A percentile compares a stretch with the other conserved stretches of the same genome.
Evolutionary conservation across 2,888 invertebrate genomes (phyloP).

Genomic region (Lumbricus terrestris): DNA sequence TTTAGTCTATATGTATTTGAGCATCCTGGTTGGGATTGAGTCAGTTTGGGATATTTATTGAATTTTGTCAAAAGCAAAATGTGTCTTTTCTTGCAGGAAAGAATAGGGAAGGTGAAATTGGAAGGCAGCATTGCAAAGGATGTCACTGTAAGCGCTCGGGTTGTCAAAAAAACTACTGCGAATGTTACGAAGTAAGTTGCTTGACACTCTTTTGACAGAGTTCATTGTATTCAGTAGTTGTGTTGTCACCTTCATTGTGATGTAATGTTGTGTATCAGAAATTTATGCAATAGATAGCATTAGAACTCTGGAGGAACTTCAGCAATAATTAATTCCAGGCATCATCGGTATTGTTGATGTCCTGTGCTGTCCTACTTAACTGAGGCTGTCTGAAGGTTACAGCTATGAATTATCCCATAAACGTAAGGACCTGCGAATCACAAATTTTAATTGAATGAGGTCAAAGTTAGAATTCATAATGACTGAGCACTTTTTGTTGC

Average conservation of each 20-base stretch:
- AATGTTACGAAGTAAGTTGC: slow-evolving; percentile 86
- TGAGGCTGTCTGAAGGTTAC: neutral
- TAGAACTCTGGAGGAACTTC: neutral
- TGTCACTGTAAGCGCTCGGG: slow-evolving; percentile 98
- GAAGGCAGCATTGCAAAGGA: slow-evolving; percentile 80
- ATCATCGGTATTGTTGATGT: neutral
- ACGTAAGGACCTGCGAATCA: too few relatives aligned
- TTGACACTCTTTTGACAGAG: neutral
- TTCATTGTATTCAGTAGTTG: neutral
- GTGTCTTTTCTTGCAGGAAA: slow-evolving; percentile 16
- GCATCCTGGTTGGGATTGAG: neutral
- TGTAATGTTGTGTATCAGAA: too few relatives aligned
- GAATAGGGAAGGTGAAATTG: slow-evolving; percentile 20
- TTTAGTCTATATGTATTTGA: neutral
- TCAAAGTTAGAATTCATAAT: too few relatives aligned
- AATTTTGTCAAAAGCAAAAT: neutral
- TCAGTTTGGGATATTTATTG: neutral
- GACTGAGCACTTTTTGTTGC: too few relatives aligned
- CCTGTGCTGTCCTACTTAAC: neutral
- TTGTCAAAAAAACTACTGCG: slow-evolving; percentile 98
- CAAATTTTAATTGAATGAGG: too few relatives aligned
- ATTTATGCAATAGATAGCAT: too few relatives aligned
- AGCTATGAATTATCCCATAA: neutral
- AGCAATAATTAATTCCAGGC: neutral
- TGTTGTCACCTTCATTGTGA: neutral